phyloP scores from a whole-genome alignment of 1,140 invertebrate species.

The Sinella curviseta region DNA sequence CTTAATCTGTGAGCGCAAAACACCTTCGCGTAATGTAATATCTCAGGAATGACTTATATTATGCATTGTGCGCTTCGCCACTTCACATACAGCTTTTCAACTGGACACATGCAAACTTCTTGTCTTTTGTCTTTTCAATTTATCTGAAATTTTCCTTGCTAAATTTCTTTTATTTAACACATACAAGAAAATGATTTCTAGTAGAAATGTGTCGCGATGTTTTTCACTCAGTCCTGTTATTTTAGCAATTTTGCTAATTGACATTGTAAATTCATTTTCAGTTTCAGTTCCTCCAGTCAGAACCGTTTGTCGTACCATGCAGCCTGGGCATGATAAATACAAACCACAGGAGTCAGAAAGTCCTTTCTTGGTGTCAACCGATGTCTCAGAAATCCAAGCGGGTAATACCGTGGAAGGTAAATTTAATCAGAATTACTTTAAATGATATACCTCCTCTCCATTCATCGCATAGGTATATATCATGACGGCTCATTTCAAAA shows the following conservation, averaged over 20 bases:
- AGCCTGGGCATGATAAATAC: conserved; percentile 23
- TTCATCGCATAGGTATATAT: no score
- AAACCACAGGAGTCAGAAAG: background rate
- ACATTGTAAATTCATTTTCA: background rate
- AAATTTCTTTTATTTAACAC: no score
- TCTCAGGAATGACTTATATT: no score
- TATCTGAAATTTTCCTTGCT: no score
- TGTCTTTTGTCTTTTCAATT: no score
- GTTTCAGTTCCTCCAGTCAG: conserved; percentile 19
- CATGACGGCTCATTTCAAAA: background rate
- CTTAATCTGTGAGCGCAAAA: no score
- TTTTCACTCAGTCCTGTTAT: background rate
- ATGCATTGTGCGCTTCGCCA: no score
- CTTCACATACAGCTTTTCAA: no score
- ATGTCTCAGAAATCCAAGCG: background rate
- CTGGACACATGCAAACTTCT: no score
- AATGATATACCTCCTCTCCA: no score
- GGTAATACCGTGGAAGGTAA: conserved; percentile 16
- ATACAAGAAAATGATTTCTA: background rate
- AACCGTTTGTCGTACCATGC: conserved; percentile 2
- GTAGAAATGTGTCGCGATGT: background rate
- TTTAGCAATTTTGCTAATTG: background rate
- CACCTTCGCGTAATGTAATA: no score
- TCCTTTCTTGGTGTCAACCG: conserved; percentile 8
- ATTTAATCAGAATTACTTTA: background rate